Evolutionary conservation across 92 coral and sea anemone species (phyloP), one percentile per base, ranked within the genome.

Genomic region (Umimayanthus kanabou): DNA sequence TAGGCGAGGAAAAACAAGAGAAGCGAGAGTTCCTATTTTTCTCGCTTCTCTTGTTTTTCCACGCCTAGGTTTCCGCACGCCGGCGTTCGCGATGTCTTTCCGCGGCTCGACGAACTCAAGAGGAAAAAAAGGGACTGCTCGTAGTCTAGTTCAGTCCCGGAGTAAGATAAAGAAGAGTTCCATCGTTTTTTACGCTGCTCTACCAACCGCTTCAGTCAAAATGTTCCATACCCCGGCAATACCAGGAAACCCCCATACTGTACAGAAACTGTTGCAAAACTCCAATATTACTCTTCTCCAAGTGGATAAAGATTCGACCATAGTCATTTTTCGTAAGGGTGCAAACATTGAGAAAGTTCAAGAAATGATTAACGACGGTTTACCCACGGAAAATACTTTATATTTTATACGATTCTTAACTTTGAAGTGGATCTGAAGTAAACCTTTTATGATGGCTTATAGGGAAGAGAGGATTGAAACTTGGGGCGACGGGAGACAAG

Each of bases 171-270:
- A 67, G 73, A 67, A 23, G 73, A 8, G 37, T 67, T 7, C 3
- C 73, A 67, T 67, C 11, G 73, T 67, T 67, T 22, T 22, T n/a
- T 67, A 22, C 30, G 73, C 33, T 67, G 73, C 73, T 22, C 30
- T 67, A 67, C 73, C 73, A 67, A 1, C 33, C 73, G 30, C 73
- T 67, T 67, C 30, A 67, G 73, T 67, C 30, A 67, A 67, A 67
- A 67, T 67, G 16, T 67, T 67, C 73, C 73, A 67, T 67, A 8
- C 33, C 73, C 73, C 49, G 13, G 73, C 73, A 67, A 67, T 67
- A 67, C 70, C 70, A 64, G 70, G 70, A 64, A 64, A 67, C 18
- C 73, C 73, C 73, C 73, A 67, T 11, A 67, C 73, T 67, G 9
- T 22, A 67, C 73, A 67, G 73, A 67, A 67, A 5, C 73, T 67